Percentiles rank a stretch among this genome's conserved stretches.
These are phyloP conservation scores for Drosophila elegans DNA, from an alignment of 1,140 invertebrate species.

Conservation along the genomic window DNA sequence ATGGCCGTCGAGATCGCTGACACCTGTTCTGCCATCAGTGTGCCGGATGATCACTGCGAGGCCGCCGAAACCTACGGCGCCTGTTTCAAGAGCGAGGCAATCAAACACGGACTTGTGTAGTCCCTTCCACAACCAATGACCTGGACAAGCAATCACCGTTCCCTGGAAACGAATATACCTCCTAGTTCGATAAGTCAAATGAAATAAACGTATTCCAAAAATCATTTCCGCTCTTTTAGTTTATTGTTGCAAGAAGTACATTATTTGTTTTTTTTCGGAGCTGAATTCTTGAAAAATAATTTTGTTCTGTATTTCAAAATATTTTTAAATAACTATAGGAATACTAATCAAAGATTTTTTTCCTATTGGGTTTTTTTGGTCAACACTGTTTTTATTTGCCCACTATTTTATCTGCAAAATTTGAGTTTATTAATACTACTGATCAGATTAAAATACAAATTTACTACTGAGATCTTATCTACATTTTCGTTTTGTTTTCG, in stretches of 20 bases:
- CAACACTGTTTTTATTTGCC: too few species aligned
- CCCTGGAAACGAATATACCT: background rate
- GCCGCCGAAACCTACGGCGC: slow-evolving; percentile 54
- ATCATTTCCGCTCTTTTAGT: background rate
- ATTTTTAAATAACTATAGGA: too few species aligned
- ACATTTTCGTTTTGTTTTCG: slow-evolving; percentile 6
- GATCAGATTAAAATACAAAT: slow-evolving; percentile 1
- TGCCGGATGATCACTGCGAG: slow-evolving; percentile 67
- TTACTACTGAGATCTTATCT: background rate
- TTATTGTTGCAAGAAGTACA: too few species aligned
- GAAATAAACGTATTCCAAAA: background rate
- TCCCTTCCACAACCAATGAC: background rate
- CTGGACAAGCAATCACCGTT: background rate
- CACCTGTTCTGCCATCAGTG: slow-evolving; percentile 45
- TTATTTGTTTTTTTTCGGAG: too few species aligned
- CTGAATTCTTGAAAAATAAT: too few species aligned
- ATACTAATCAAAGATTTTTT: too few species aligned
- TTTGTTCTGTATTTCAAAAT: too few species aligned
- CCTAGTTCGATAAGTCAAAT: background rate
- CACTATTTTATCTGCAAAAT: background rate
- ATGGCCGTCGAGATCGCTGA: slow-evolving; percentile 61
- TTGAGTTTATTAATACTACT: background rate
- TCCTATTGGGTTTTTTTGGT: too few species aligned
- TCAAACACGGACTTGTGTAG: slow-evolving; percentile 49
- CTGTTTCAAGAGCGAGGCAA: slow-evolving; percentile 54